Percentiles rank a stretch among this genome's conserved stretches.
Conservation (phyloP, 2,113 vertebrate species). For the Leiothrix lutea region DNA sequence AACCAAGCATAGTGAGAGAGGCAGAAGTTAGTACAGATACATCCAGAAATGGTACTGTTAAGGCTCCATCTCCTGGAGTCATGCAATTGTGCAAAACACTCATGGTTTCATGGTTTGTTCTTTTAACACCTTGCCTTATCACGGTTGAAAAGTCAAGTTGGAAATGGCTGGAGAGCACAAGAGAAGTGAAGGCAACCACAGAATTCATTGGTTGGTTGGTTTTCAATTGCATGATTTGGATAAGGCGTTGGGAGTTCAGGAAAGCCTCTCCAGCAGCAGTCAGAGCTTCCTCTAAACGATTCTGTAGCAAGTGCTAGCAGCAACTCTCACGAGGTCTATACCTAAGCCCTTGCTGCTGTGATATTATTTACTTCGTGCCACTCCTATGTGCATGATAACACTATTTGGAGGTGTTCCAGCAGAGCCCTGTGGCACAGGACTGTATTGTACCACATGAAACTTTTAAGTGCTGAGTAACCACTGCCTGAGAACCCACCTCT, state of each 20-base stretch:
- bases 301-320: neutral
- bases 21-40: neutral
- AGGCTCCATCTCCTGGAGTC: slow-evolving; percentile 25
- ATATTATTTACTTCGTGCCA: neutral
- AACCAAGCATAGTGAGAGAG: neutral
- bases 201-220: neutral
- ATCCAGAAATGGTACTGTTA: neutral
- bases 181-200: neutral
- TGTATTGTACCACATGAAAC: neutral
- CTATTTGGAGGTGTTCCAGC: neutral
- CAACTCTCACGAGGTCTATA: neutral
- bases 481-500: neutral
- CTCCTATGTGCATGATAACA: neutral
- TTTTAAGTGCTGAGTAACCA: neutral
- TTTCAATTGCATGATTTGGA: rapidly evolving
- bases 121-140: neutral
- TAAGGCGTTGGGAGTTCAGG: neutral
- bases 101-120: neutral
- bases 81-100: neutral
- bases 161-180: neutral
- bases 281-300: neutral
- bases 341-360: neutral
- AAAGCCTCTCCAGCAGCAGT: neutral
- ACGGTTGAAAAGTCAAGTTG: neutral
- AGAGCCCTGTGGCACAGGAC: neutral